Percentiles rank a stretch among this genome's conserved stretches.
phyloP scores from a whole-genome alignment of 2,797 vertebrate species.

The Catharus ustulatus region DNA sequence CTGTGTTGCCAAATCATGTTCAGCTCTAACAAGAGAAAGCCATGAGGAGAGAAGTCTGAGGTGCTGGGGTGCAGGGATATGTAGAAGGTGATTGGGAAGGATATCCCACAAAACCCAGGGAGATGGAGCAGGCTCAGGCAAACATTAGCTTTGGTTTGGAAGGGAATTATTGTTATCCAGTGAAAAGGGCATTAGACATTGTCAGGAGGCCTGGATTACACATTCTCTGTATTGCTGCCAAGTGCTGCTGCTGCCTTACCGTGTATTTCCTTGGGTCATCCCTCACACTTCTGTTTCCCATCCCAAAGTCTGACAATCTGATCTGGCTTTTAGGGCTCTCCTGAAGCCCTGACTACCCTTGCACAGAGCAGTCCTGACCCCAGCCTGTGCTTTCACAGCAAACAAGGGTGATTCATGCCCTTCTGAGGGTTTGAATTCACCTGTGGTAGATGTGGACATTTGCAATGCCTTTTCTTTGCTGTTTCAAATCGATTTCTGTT shows the following conservation, averaged over 20 bases:
- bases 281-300: neutral
- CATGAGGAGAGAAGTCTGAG: neutral
- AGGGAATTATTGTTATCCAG: neutral
- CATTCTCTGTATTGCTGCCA: neutral
- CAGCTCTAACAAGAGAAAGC: neutral
- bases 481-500: neutral
- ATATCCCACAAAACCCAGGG: neutral
- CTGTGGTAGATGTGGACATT: neutral
- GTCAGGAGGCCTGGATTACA: neutral
- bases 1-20: neutral
- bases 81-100: neutral
- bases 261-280: neutral
- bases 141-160: neutral
- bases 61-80: rapidly evolving
- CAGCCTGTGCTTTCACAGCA: neutral
- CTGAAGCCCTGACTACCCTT: neutral
- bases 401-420: neutral
- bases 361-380: neutral
- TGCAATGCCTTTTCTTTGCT: neutral
- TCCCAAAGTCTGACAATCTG: neutral
- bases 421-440: neutral
- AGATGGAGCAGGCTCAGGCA: neutral
- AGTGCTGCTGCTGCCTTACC: neutral
- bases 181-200: neutral
- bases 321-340: neutral